phyloP scores from a whole-genome alignment of 1,140 invertebrate species.

The Cataglyphis hispanica region DNA sequence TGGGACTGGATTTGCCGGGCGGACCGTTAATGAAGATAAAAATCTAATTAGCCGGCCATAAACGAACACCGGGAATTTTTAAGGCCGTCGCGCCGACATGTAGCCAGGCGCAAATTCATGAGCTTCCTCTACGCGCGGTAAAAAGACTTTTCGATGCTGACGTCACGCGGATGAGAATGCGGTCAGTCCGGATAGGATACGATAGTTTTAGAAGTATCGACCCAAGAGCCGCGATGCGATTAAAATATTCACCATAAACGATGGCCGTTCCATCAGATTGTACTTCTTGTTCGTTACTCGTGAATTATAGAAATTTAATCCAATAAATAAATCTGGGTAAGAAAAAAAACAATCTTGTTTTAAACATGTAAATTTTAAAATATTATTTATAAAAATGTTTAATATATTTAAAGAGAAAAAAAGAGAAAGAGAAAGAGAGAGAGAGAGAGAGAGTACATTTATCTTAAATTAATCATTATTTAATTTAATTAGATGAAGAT shows the following conservation, averaged over 20 bases:
- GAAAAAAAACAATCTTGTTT: slow-evolving; percentile 16
- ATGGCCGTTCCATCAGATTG: background rate
- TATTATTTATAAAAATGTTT: too few relatives aligned
- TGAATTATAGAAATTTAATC: slow-evolving; percentile 29
- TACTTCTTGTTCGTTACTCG: slow-evolving; percentile 34
- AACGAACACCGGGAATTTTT: slow-evolving; percentile 77
- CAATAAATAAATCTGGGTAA: background rate
- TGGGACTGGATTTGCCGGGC: slow-evolving; percentile 64
- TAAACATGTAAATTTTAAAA: background rate
- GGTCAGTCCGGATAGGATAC: slow-evolving; percentile 75
- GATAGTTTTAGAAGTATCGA: slow-evolving; percentile 72
- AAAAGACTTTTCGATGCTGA: slow-evolving; percentile 73
- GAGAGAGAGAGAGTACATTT: background rate
- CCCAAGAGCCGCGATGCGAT: slow-evolving; percentile 56
- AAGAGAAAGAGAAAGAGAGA: too few relatives aligned
- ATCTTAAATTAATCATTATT: background rate
- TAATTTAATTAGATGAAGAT: background rate
- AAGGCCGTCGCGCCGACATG: slow-evolving; percentile 69
- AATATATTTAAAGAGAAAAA: too few relatives aligned
- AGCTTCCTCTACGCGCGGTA: slow-evolving; percentile 67
- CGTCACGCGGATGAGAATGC: slow-evolving; percentile 76
- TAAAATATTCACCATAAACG: slow-evolving; percentile 62
- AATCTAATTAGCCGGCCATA: slow-evolving; percentile 79
- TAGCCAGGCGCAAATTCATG: slow-evolving; percentile 75
- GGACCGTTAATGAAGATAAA: slow-evolving; percentile 80